A percentile compares a stretch with the other conserved stretches of the same genome.
Evolutionary conservation across 2,888 invertebrate genomes (phyloP).

Genomic region (Branchipolynoe longqiensis): DNA sequence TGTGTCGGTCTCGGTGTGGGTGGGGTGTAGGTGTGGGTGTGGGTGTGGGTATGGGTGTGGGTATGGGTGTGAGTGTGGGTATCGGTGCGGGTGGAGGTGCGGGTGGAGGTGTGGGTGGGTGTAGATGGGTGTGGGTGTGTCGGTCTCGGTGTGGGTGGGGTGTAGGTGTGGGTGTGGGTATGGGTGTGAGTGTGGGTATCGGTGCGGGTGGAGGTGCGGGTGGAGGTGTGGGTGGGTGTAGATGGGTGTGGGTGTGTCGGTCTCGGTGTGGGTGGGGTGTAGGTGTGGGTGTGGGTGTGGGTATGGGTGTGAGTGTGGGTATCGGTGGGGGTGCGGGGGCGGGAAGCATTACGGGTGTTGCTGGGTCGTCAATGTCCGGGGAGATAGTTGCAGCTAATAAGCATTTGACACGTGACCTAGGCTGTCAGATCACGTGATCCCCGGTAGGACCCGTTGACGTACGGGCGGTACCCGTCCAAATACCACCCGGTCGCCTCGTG

Average conservation of each 20-base stretch:
- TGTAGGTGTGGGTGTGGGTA: not conserved
- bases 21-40: too few species aligned
- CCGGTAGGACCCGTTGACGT: too few species aligned
- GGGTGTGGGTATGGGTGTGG: too few species aligned
- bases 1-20: not conserved
- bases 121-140: not conserved
- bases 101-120: not conserved
- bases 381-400: conserved; percentile 20
- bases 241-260: not conserved
- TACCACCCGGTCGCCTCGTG: too few species aligned
- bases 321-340: not conserved
- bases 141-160: not conserved
- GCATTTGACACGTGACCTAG: conserved; percentile 37
- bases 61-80: too few species aligned
- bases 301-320: not conserved
- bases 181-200: too few species aligned
- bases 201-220: too few species aligned
- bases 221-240: too few species aligned
- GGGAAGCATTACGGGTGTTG: not conserved
- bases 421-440: conserved; percentile 7
- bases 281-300: not conserved
- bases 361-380: not conserved
- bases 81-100: too few species aligned
- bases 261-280: not conserved
- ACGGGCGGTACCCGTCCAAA: too few species aligned